These are phyloP conservation scores for Augiades crinisus DNA, from an alignment of 2,888 invertebrate genomes.

Conservation along the genomic window DNA sequence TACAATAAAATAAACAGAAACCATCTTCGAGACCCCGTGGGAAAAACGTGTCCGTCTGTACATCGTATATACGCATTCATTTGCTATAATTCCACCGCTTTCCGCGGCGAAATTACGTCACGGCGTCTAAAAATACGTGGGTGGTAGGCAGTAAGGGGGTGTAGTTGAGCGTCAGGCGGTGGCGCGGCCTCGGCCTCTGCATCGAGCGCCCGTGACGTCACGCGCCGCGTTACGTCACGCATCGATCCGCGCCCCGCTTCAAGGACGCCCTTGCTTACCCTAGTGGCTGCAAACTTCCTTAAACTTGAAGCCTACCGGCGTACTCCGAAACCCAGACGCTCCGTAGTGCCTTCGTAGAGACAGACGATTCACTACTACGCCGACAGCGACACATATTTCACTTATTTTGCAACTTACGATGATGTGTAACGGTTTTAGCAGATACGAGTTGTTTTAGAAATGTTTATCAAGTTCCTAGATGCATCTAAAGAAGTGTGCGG, in stretches of 20 bases:
- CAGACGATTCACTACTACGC: no score
- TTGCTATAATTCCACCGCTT: slow-evolving; percentile 46
- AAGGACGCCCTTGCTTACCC: slow-evolving; percentile 71
- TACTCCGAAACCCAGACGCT: neutral
- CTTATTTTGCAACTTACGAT: no score
- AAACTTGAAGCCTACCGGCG: slow-evolving; percentile 35
- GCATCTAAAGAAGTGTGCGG: neutral
- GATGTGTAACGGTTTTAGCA: neutral
- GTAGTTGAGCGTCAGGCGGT: slow-evolving; percentile 45
- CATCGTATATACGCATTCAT: slow-evolving; percentile 46
- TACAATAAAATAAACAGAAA: no score
- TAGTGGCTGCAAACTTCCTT: slow-evolving; percentile 57
- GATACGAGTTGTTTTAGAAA: neutral
- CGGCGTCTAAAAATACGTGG: slow-evolving; percentile 68
- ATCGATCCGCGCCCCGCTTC: slow-evolving; percentile 70
- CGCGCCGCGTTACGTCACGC: slow-evolving; percentile 62
- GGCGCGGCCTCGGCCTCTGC: slow-evolving; percentile 59
- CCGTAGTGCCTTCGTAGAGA: neutral
- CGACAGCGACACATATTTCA: no score
- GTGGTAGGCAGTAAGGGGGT: slow-evolving; percentile 55
- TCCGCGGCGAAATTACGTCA: slow-evolving; percentile 67
- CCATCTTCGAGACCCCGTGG: no score
- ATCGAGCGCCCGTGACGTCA: slow-evolving; percentile 72
- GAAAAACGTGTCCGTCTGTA: no score
- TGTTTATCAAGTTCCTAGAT: neutral